Evolutionary conservation across 2,113 vertebrate genomes (phyloP).

Genomic region (Vireo altiloquus): DNA sequence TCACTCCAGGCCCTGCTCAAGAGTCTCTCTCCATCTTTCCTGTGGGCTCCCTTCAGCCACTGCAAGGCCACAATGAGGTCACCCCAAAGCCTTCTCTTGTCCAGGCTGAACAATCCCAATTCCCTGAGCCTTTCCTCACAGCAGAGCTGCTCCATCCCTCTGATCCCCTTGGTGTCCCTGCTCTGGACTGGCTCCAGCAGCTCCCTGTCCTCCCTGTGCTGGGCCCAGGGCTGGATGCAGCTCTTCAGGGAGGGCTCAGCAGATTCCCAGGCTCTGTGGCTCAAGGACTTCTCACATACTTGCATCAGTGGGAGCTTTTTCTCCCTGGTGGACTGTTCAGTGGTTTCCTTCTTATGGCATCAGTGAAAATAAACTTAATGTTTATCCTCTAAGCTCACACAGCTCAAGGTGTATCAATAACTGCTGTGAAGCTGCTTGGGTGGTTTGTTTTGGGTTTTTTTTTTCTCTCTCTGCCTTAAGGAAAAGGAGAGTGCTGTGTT

Average conservation of each 20-base stretch:
- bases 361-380: neutral
- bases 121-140: neutral
- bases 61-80: neutral
- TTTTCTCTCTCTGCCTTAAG: neutral
- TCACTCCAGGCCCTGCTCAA: neutral
- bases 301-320: neutral
- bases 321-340: neutral
- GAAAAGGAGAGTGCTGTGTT: neutral
- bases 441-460: neutral
- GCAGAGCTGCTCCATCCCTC: neutral
- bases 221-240: neutral
- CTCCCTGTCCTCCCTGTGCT: neutral
- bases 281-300: neutral
- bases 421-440: neutral
- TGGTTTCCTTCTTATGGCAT: neutral
- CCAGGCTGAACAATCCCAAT: neutral
- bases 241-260: rapidly evolving
- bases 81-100: neutral
- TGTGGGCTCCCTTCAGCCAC: neutral
- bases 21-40: neutral
- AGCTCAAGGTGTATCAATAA: neutral
- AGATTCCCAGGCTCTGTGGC: neutral
- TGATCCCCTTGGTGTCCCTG: neutral
- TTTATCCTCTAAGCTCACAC: neutral
- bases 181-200: neutral